Evolutionary conservation across 2,888 invertebrate species (phyloP), one percentile per base, ranked within the genome.

Genomic region (Tetropium fuscum): DNA sequence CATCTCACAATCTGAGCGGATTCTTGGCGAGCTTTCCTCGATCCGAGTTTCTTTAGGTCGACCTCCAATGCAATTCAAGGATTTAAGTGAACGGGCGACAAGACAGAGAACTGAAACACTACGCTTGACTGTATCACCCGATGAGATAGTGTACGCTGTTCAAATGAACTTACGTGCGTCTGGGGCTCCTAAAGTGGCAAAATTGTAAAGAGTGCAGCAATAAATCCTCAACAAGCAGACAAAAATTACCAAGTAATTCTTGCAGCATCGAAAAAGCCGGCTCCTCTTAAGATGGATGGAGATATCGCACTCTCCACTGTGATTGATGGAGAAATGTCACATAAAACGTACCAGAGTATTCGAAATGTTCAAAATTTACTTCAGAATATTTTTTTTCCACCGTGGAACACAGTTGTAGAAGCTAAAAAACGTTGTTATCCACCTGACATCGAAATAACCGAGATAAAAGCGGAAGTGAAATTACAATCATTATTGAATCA

Each of bases 121-220:
- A 1, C 15, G 49, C 2, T 49, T 22, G 43, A 10, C 11, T 7
- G 7, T 19, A 6, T 32, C 15, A 13, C 18, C 56, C 2, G n/a
- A 36, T 18, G 48, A 56, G 27, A 8, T 57, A n/a, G 13, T 3
- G 1, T 57, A 49, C 10, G 57, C 49, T 18, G 49, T 43, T n/a
- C 57, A 49, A 40, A 57, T 57, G 49, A 38, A 18, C 8, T 36
- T 34, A 3, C 16, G 53, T 3, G 15, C 53, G n/a, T 19, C 34
- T 27, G 54, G 45, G n/a, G n/a, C n/a, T n/a, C n/a, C n/a, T n/a
- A n/a, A n/a, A n/a, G n/a, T n/a, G n/a, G n/a, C n/a, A n/a, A n/a
- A n/a, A n/a, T n/a, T n/a, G n/a, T n/a, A n/a, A n/a, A n/a, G n/a
- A n/a, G n/a, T n/a, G n/a, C n/a, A n/a, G n/a, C n/a, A n/a, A n/a